phyloP scores from a whole-genome alignment of 2,888 invertebrate species.

The Lepidocyrtinus sp. region DNA sequence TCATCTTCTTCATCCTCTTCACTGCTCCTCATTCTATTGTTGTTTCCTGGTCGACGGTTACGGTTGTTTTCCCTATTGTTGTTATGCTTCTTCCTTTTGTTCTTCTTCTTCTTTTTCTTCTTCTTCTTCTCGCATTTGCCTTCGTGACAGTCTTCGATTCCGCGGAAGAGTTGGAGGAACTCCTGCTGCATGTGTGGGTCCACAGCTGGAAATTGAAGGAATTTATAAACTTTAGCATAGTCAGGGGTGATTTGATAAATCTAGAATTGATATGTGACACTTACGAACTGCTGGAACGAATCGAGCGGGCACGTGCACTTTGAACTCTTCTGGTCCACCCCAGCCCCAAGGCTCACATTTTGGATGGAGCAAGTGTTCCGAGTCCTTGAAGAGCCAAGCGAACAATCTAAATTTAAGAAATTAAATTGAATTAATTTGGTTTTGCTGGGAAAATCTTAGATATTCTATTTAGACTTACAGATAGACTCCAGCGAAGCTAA shows the following conservation, averaged over 20 bases:
- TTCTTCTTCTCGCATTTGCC: constrained; percentile 21
- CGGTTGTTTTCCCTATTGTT: constrained; percentile 8
- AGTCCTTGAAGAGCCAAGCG: constrained; percentile 35
- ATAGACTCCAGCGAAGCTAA: constrained; percentile 43
- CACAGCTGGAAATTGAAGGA: constrained; percentile 17
- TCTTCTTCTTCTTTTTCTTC: constrained; percentile 40
- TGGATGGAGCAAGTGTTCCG: constrained; percentile 34
- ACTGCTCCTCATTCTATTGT: background rate
- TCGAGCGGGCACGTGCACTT: constrained; percentile 38
- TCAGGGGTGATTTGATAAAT: background rate
- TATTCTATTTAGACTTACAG: constrained; percentile 25
- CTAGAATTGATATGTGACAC: background rate
- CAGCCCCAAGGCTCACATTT: constrained; percentile 49
- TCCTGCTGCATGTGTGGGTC: constrained; percentile 45
- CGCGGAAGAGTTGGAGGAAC: constrained; percentile 46
- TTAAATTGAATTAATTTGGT: background rate
- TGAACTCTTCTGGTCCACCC: constrained; percentile 37
- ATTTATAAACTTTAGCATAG: background rate
- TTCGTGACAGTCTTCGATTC: constrained; percentile 34
- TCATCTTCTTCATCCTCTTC: constrained; percentile 34
- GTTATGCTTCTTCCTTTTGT: constrained; percentile 20
- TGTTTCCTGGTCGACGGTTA: constrained; percentile 12
- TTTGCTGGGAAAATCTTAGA: background rate
- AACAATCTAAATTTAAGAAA: constrained; percentile 26
- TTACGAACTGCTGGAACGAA: constrained; percentile 46